Base-by-base conservation (phyloP, 2,888 invertebrate genomes). In the Mythimna vitellina region DNA sequence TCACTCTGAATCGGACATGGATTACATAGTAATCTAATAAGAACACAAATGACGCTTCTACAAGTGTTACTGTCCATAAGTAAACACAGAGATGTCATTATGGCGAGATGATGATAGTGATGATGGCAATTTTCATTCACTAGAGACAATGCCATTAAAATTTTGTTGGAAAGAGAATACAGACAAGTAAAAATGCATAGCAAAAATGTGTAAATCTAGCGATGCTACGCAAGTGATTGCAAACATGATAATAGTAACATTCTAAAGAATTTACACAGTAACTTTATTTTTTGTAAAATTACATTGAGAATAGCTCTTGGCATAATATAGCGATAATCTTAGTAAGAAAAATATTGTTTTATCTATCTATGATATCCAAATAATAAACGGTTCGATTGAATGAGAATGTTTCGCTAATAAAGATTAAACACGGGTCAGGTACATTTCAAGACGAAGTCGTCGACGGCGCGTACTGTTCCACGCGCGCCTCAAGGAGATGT, bases 1-100 rank as follows among this genome's bases (percentile, higher is more conserved):
- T 72, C 79, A 80, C 20, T 22, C 22, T 7, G 14, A 68, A 22
- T 20, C 9, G 0, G 22, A 56, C 71, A 57, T 56, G 70, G 56
- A 63, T 38, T 46, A 68, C 70, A 65, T 68, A 65, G 51, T 58
- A 32, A 70, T 20, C 6, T 46, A 46, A n/a, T 57, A 46, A 64
- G 53, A 46, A 69, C 53, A 65, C 49, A 51, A 46, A 42, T 35
- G 32, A 10, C 5, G n/a, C 57, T 57, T 9, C 20, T 32, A 35
- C 2, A 0, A 20, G n/a, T 20, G 20, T 49, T 49, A 20, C 5
- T 20, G n/a, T 29, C n/a, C 14, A 2, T 20, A 14, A 49, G 35
- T 38, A 22, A 72, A 51, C 29, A 20, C 3, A 1, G 60, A 17
- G n/a, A n/a, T 22, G 25, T 17, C 17, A 35, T 1, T 46, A 56